Evolutionary conservation across 1,140 invertebrate species (phyloP).

Genomic region (Metopolophium dirhodum): DNA sequence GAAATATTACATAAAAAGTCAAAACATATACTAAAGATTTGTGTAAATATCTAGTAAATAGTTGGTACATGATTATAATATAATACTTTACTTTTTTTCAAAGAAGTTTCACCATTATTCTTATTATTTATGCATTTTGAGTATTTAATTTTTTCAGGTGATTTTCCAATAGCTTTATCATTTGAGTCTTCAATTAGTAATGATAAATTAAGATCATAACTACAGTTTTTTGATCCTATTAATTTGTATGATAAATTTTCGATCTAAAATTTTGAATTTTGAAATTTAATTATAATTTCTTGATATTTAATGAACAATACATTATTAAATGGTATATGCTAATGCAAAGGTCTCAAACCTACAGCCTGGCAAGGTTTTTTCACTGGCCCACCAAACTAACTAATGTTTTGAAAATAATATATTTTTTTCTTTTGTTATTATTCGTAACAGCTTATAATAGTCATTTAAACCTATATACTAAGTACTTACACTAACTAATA

Average conservation of each 20-base stretch:
- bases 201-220: conserved; percentile 30
- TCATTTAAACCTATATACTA: too few relatives aligned
- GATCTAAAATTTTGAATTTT: conserved; percentile 12
- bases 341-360: too few relatives aligned
- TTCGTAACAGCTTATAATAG: too few relatives aligned
- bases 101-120: not conserved
- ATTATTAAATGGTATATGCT: not conserved
- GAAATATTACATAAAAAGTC: too few relatives aligned
- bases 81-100: conserved; percentile 1
- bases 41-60: not conserved
- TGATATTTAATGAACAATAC: not conserved
- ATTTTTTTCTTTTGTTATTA: too few relatives aligned
- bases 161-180: not conserved
- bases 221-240: conserved; percentile 50
- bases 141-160: not conserved
- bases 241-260: conserved; percentile 26
- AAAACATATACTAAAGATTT: not conserved
- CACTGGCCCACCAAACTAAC: too few relatives aligned
- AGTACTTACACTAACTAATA: too few relatives aligned
- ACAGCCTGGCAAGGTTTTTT: too few relatives aligned
- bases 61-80: not conserved
- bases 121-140: not conserved
- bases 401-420: too few relatives aligned
- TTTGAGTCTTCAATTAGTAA: conserved; percentile 39
- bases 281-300: not conserved